Evolutionary conservation across 1,140 invertebrate genomes (phyloP), one percentile per base, ranked within the genome.

Genomic region (Geopemphigus sp.): DNA sequence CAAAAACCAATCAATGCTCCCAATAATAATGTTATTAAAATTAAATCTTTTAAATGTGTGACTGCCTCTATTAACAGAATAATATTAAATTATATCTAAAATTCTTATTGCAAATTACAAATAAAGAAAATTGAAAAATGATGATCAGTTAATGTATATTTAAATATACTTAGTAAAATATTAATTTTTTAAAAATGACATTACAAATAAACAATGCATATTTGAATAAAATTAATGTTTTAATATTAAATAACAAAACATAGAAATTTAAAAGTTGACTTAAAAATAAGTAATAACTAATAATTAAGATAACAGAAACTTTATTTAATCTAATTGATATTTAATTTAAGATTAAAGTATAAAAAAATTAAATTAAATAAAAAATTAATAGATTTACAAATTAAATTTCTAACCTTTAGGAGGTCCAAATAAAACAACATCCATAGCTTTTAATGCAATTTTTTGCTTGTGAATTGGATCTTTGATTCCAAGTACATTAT

Each of bases 381-480:
- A 56, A n/a, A 56, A 22, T 5, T 54, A 54, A 54, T 56, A 8
- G 19, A 19, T 45, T 1, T 11, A 14, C 8, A 24, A 66, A 66
- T 5, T 29, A n/a, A 54, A 17, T 29, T 32, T 12, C 17, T 72
- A 53, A 96, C 95, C 94, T 92, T 96, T 96, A n/a, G 96, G 95
- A 78, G 95, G 93, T 61, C 97, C 97, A 88, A 98, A 98, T 14
- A 98, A 87, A 12, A 98, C 96, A 81, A 97, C 93, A 87, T 98
- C 97, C 94, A 97, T 97, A 54, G 96, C 96, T 87, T 98, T 98
- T 32, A 98, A 87, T 5, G 94, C 91, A 80, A 98, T 92, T 87
- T 98, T 98, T 88, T 97, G 95, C 85, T 95, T 96, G 86, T 98
- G 95, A 83, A 97, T 97, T 19, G 94, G 93, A 88, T 98, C 96